phyloP scores from a whole-genome alignment of 2,888 invertebrate genomes.

The Clivina fossor region DNA sequence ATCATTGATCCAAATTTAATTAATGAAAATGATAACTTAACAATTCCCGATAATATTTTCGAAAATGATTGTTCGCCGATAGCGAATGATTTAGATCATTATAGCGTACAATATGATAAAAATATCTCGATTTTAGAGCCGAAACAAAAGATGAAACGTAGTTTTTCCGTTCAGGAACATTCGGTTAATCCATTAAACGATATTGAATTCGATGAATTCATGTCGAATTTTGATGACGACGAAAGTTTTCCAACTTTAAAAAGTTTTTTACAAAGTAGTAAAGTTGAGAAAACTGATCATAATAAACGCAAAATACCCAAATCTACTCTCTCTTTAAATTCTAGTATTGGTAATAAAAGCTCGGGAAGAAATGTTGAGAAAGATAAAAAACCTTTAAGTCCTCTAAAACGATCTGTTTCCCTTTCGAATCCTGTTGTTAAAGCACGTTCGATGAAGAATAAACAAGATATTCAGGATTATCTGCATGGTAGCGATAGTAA shows the following conservation, averaged over 20 bases:
- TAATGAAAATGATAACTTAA: conserved; percentile 70
- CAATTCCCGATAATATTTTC: conserved; percentile 54
- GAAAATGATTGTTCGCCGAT: conserved; percentile 45
- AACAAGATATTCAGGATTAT: conserved; percentile 47
- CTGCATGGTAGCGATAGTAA: conserved; percentile 50
- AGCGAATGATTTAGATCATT: conserved; percentile 51
- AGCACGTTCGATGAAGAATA: conserved; percentile 49
- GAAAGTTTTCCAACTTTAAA: conserved; percentile 55
- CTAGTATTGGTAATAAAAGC: conserved; percentile 58
- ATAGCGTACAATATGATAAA: conserved; percentile 58
- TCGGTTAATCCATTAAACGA: conserved; percentile 54
- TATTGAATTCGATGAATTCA: conserved; percentile 66
- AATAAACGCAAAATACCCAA: conserved; percentile 49
- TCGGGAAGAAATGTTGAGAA: conserved; percentile 40
- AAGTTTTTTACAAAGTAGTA: conserved; percentile 43
- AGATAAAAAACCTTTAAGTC: conserved; percentile 51
- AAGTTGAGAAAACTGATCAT: conserved; percentile 19
- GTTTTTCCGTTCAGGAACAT: conserved; percentile 55
- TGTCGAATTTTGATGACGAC: conserved; percentile 69
- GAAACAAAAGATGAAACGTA: conserved; percentile 53
- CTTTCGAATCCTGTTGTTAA: conserved; percentile 56
- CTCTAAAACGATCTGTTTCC: conserved; percentile 61
- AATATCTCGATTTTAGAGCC: conserved; percentile 57
- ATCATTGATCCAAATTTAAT: conserved; percentile 65
- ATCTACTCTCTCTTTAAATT: conserved; percentile 60